phyloP scores from a whole-genome alignment of 1,140 invertebrate species.

The Drosophila busckii region DNA sequence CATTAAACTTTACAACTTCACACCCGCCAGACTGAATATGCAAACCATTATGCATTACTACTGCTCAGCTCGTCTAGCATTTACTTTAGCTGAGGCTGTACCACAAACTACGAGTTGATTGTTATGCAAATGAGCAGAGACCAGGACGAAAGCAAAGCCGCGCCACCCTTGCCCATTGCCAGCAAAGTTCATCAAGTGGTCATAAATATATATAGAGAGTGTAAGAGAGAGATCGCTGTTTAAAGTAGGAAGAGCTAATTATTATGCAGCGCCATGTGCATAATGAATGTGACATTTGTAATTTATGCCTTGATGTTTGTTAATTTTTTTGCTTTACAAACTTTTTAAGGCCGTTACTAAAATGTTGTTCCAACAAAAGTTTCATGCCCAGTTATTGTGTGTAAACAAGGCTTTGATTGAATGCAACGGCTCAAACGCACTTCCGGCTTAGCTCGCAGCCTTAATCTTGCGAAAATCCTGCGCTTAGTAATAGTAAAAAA shows the following conservation, averaged over 20 bases:
- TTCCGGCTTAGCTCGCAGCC: constrained; percentile 57
- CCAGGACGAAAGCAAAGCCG: constrained; percentile 56
- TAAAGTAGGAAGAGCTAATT: constrained; percentile 49
- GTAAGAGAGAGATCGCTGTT: constrained; percentile 12
- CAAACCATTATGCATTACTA: constrained; percentile 47
- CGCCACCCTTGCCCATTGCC: constrained; percentile 36
- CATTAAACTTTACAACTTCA: constrained; percentile 77
- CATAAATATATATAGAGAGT: constrained; percentile 57
- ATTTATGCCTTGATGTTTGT: constrained; percentile 73
- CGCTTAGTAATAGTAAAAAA: constrained; percentile 32
- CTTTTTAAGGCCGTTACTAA: constrained; percentile 44
- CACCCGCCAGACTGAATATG: constrained; percentile 58
- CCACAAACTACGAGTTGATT: constrained; percentile 72
- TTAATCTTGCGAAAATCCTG: constrained; percentile 58
- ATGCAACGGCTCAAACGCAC: constrained; percentile 28
- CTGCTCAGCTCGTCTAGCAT: constrained; percentile 10
- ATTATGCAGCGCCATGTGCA: constrained; percentile 75
- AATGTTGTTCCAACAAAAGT: constrained; percentile 68
- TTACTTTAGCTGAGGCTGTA: constrained; percentile 31
- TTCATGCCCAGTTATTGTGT: constrained; percentile 67
- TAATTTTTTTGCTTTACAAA: constrained; percentile 26
- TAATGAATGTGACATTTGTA: constrained; percentile 74
- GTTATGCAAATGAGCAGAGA: constrained; percentile 69
- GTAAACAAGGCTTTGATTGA: constrained; percentile 52
- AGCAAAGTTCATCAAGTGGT: constrained; percentile 69